Evolutionary conservation across 2,797 vertebrate genomes (phyloP), one percentile per base, ranked within the genome.

Genomic region (Phrynocephalus guinanensis): DNA sequence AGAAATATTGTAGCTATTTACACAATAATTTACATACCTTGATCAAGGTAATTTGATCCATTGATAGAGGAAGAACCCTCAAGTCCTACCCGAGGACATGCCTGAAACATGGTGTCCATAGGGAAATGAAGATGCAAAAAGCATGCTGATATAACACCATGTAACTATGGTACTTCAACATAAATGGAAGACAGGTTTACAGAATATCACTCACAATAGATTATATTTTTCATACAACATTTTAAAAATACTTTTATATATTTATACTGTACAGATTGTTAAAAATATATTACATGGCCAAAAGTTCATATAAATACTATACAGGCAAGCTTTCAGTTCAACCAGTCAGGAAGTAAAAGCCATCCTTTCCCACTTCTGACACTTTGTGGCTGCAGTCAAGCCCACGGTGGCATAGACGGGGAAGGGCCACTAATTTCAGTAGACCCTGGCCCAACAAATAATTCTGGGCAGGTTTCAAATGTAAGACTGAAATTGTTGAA

Each of bases 301-400:
- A 96, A 95, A 95, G 93, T 95, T 93, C 88, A 94, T 96, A 97
- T 97, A 97, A 97, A 97, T 97, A 97, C 96, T 97, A 95, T 97
- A 97, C 96, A 97, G 95, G 88, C 89, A 93, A 92, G 92, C 26
- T 90, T 63, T 92, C 79, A 93, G 95, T 94, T 92, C 91, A 93
- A 91, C 92, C 93, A 92, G 1, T 50, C 56, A 84, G 93, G 89
- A 94, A 13, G 89, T 3, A n/a, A 86, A 91, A 56, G 52, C 83
- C 85, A 88, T 82, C 88, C 33, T 44, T 73, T 56, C 56, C 8
- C 2, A 60, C 56, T 75, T 71, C 71, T 52, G 2, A 52, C 5
- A 68, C 38, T 18, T 15, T 77, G 72, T 48, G 60, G 72, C 72
- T 67, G 66, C 73, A 52, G n/a, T 24, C 73, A 73, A 30, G 50